Percentiles rank a stretch among this genome's conserved stretches.
Conservation (phyloP, 2,797 vertebrate genomes). For the Girardinus metallicus region DNA sequence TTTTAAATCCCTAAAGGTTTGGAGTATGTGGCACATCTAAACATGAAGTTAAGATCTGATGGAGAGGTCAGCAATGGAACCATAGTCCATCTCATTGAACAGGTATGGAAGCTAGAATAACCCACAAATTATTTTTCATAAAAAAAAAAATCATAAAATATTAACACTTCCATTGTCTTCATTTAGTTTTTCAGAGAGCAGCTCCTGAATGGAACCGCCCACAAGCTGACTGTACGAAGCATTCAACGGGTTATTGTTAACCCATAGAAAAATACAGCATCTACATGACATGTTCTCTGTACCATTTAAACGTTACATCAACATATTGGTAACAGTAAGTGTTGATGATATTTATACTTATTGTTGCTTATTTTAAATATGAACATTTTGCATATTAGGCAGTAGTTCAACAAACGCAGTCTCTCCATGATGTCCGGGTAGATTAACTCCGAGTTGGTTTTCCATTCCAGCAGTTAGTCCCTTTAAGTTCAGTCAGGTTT, state of each 20-base stretch:
- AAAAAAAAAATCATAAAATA: not conserved
- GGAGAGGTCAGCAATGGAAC: slow-evolving; percentile 36
- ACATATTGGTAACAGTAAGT: not conserved
- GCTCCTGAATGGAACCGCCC: slow-evolving; percentile 26
- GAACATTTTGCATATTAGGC: not conserved
- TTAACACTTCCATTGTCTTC: not conserved
- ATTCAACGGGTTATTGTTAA: not conserved
- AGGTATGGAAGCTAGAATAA: slow-evolving; percentile 40
- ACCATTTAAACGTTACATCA: not conserved
- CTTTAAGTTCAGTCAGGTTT: not conserved
- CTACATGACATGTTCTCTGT: not conserved
- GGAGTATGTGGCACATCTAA: slow-evolving; percentile 11
- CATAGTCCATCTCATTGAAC: slow-evolving; percentile 17
- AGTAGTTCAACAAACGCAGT: not conserved
- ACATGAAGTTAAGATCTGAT: slow-evolving; percentile 20
- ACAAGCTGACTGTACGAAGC: slow-evolving; percentile 14
- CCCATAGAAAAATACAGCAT: slow-evolving; percentile 8
- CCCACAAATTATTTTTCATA: not conserved
- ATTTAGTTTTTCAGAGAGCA: slow-evolving; percentile 20
- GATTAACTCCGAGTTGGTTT: not conserved
- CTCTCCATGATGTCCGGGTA: not conserved
- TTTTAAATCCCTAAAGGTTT: slow-evolving; percentile 6
- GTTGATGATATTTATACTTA: not conserved
- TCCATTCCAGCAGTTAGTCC: not conserved
- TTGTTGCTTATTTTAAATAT: not conserved